Evolutionary conservation across 1,140 invertebrate species (phyloP).

Genomic region (Amphibalanus amphitrite): DNA sequence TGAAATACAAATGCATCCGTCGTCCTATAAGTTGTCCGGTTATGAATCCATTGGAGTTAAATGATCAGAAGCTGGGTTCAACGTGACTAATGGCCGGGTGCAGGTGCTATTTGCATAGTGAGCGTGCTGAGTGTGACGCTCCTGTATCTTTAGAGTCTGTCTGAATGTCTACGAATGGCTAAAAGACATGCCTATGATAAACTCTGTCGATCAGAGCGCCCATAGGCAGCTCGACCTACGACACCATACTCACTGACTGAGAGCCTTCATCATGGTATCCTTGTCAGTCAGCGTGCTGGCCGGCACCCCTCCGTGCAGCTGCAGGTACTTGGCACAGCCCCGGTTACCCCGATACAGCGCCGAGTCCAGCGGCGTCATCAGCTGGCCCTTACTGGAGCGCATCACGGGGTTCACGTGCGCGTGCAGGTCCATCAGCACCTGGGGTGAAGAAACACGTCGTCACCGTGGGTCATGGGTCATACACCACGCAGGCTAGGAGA

Average conservation of each 20-base stretch:
- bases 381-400: conserved; percentile 55
- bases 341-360: conserved; percentile 66
- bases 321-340: conserved; percentile 80
- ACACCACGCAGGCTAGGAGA: not conserved
- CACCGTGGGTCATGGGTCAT: not conserved
- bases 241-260: conserved; percentile 7
- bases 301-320: conserved; percentile 70
- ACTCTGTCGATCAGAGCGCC: too few relatives aligned
- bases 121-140: too few relatives aligned
- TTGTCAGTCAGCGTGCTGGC: conserved; percentile 41
- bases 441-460: conserved; percentile 14
- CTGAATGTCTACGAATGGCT: too few relatives aligned
- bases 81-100: too few relatives aligned
- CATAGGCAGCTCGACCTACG: too few relatives aligned
- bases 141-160: too few relatives aligned
- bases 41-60: too few relatives aligned
- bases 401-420: conserved; percentile 67
- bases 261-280: conserved; percentile 11
- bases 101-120: too few relatives aligned
- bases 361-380: conserved; percentile 77
- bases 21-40: too few relatives aligned
- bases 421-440: conserved; percentile 56
- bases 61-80: too few relatives aligned
- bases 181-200: too few relatives aligned
- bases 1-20: too few relatives aligned